A percentile compares a stretch with the other conserved stretches of the same genome.
These are phyloP conservation scores for Sitta carolinensis DNA, from an alignment of 2,797 vertebrate genomes.

Conservation along the genomic window DNA sequence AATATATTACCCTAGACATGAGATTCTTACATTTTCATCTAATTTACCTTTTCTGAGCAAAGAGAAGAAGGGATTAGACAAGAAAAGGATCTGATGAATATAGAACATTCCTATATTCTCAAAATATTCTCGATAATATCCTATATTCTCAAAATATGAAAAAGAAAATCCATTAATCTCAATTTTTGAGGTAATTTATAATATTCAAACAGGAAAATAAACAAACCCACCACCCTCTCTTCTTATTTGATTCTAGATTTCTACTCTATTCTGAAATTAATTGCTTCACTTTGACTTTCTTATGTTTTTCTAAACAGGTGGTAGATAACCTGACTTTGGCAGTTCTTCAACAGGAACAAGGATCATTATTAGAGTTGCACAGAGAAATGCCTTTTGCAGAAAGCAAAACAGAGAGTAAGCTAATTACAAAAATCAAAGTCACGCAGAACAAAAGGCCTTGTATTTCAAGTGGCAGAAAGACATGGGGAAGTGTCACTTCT, in stretches of 20 bases:
- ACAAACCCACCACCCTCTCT: fast-evolving
- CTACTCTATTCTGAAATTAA: not conserved
- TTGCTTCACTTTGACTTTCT: not conserved
- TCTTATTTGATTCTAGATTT: not conserved
- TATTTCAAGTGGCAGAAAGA: not conserved
- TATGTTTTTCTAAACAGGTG: not conserved
- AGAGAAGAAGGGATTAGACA: not conserved
- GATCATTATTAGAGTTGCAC: not conserved
- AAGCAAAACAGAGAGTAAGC: not conserved
- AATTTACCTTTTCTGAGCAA: not conserved
- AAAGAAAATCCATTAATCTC: not conserved
- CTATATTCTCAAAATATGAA: not conserved
- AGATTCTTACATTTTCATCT: not conserved
- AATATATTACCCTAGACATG: not conserved
- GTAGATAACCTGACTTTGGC: not conserved
- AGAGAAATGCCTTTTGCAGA: not conserved
- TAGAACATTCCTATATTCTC: not conserved
- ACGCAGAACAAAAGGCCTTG: not conserved
- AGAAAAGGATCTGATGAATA: not conserved
- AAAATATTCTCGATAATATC: not conserved
- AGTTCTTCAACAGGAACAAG: not conserved
- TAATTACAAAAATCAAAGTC: conserved; percentile 20
- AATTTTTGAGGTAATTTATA: not conserved
- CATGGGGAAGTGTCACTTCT: not conserved
- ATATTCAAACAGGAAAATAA: not conserved